These are phyloP conservation scores for Cephus runcator DNA, from an alignment of 2,888 invertebrate species.

Conservation along the genomic window DNA sequence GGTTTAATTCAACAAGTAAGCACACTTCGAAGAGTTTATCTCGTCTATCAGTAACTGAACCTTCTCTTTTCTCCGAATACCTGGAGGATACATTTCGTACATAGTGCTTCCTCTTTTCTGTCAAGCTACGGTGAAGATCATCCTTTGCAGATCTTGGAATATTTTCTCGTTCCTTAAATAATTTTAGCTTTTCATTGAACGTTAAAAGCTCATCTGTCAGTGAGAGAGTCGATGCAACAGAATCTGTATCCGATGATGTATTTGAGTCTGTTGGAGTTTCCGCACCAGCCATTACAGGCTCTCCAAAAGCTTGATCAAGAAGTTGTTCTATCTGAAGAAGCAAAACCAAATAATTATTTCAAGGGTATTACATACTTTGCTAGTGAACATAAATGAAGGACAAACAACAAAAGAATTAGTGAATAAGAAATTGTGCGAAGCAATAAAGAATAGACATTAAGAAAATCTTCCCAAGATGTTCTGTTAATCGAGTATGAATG, in stretches of 20 bases:
- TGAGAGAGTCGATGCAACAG: slow-evolving; percentile 60
- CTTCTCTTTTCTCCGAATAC: slow-evolving; percentile 62
- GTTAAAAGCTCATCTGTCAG: slow-evolving; percentile 49
- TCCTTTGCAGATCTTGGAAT: slow-evolving; percentile 51
- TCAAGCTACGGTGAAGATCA: slow-evolving; percentile 69
- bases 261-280: slow-evolving; percentile 37
- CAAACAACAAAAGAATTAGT: neutral
- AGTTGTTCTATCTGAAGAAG: slow-evolving; percentile 47
- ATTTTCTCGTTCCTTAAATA: slow-evolving; percentile 35
- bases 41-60: slow-evolving; percentile 50
- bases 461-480: neutral
- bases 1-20: slow-evolving; percentile 75
- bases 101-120: slow-evolving; percentile 75
- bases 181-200: slow-evolving; percentile 35
- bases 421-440: neutral
- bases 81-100: slow-evolving; percentile 73
- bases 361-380: neutral
- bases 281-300: slow-evolving; percentile 31
- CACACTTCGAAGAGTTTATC: slow-evolving; percentile 74
- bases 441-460: neutral
- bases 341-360: neutral
- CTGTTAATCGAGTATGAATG: neutral
- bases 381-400: neutral
- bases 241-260: slow-evolving; percentile 65
- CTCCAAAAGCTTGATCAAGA: slow-evolving; percentile 55